phyloP scores from a whole-genome alignment of 2,888 invertebrate genomes.

The Girardia tigrina region DNA sequence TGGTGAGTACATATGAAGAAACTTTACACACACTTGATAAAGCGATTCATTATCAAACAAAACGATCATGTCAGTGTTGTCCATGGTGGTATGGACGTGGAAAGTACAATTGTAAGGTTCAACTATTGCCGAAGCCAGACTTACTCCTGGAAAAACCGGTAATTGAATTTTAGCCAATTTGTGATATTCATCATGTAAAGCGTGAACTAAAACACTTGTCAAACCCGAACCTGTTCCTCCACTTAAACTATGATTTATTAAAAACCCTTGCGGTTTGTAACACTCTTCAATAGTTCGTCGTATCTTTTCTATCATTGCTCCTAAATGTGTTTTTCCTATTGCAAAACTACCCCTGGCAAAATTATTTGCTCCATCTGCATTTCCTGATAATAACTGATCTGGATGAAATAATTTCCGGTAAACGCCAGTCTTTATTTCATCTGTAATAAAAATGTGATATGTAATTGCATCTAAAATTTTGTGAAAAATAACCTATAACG shows the following conservation, averaged over 20 bases:
- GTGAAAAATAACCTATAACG: not conserved
- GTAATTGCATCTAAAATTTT: not conserved
- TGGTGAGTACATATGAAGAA: not conserved
- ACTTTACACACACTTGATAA: slow-evolving; percentile 53
- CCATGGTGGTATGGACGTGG: slow-evolving; percentile 76
- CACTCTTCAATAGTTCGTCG: not conserved
- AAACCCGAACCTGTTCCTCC: slow-evolving; percentile 28
- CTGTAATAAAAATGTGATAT: slow-evolving; percentile 29
- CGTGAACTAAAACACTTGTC: not conserved
- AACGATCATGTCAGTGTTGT: slow-evolving; percentile 73
- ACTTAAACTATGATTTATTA: slow-evolving; percentile 12
- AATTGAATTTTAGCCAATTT: not conserved
- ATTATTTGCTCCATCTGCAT: slow-evolving; percentile 37
- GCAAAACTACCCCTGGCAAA: slow-evolving; percentile 36
- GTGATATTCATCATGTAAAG: not conserved
- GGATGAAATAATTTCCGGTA: slow-evolving; percentile 36
- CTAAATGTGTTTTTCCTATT: slow-evolving; percentile 28
- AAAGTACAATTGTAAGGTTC: slow-evolving; percentile 69
- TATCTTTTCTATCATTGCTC: not conserved
- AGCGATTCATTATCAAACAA: slow-evolving; percentile 39
- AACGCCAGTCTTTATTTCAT: slow-evolving; percentile 35
- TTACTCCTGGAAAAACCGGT: not conserved
- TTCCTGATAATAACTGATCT: slow-evolving; percentile 37
- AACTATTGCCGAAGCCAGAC: slow-evolving; percentile 39
- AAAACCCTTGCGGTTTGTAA: not conserved